A percentile compares a stretch with the other conserved stretches of the same genome.
Conservation (phyloP, 2,113 vertebrate genomes). For the Platichthys stellatus region DNA sequence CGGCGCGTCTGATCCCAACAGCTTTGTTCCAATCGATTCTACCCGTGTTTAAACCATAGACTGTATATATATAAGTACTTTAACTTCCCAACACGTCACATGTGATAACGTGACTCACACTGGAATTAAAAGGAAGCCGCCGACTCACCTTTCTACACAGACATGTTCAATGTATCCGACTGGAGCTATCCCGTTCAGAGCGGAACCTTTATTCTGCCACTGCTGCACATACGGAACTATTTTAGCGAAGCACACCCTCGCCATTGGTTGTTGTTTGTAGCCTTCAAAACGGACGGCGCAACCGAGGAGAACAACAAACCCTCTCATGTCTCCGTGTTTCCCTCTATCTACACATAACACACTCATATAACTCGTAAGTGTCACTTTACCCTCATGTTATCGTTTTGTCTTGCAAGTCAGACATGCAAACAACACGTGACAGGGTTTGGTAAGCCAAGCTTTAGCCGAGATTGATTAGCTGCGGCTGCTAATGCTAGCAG, state of each 20-base stretch:
- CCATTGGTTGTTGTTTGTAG: conserved; percentile 68
- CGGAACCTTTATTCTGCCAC: conserved; percentile 25
- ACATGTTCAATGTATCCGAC: background rate
- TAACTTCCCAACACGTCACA: background rate
- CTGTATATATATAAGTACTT: no score
- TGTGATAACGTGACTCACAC: background rate
- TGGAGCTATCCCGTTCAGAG: background rate
- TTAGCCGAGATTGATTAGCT: conserved; percentile 48
- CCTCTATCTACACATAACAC: rapidly evolving
- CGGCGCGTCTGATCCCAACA: background rate
- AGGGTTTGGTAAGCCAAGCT: background rate
- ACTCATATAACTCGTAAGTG: rapidly evolving
- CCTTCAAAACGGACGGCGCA: conserved; percentile 74
- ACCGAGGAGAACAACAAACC: background rate
- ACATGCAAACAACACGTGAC: background rate
- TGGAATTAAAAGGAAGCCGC: background rate
- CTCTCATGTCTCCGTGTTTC: rapidly evolving
- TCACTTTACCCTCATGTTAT: rapidly evolving
- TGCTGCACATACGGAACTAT: background rate
- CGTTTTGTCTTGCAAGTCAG: background rate
- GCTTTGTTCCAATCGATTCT: background rate
- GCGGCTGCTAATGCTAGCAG: conserved; percentile 26
- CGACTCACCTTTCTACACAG: background rate
- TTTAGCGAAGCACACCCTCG: conserved; percentile 31
- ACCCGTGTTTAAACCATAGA: background rate